phyloP scores from a whole-genome alignment of 2,888 invertebrate species.

The Papilio protenor region DNA sequence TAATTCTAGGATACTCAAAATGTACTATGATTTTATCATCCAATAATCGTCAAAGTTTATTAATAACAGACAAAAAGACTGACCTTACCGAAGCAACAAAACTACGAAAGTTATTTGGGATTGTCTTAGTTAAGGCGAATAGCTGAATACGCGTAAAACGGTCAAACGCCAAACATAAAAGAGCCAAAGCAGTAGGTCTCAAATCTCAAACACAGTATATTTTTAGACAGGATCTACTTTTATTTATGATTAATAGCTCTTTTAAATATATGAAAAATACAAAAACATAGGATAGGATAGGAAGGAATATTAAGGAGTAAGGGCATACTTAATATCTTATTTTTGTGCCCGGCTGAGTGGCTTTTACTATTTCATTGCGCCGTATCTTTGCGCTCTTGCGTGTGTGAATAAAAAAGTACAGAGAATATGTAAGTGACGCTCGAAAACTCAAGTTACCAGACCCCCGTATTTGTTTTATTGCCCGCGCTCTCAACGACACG shows the following conservation, averaged over 20 bases:
- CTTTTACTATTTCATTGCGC: slow-evolving; percentile 55
- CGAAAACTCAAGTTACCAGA: slow-evolving; percentile 27
- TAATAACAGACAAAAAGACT: not conserved
- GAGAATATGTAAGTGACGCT: slow-evolving; percentile 39
- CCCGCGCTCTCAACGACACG: slow-evolving; percentile 3
- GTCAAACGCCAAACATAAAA: not conserved
- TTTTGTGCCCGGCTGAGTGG: slow-evolving; percentile 37
- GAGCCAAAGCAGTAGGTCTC: not conserved
- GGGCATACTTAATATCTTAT: slow-evolving; percentile 33
- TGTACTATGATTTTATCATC: not conserved
- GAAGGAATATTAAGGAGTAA: slow-evolving; percentile 3
- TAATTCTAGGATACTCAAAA: not conserved
- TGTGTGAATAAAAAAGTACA: slow-evolving; percentile 44
- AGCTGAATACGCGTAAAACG: not conserved
- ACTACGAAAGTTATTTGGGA: not conserved
- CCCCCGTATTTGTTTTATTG: slow-evolving; percentile 23
- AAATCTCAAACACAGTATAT: too few relatives aligned
- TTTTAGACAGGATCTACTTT: too few relatives aligned
- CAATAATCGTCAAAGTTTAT: not conserved
- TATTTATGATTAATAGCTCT: not conserved
- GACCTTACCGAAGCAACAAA: not conserved
- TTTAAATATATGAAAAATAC: not conserved
- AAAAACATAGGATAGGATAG: not conserved
- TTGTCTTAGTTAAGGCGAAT: not conserved
- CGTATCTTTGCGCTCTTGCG: slow-evolving; percentile 40